Percentiles rank a stretch among this genome's conserved stretches.
Conservation (phyloP, 2,888 invertebrate species). For the Imbricaverruca yamaguchii region DNA sequence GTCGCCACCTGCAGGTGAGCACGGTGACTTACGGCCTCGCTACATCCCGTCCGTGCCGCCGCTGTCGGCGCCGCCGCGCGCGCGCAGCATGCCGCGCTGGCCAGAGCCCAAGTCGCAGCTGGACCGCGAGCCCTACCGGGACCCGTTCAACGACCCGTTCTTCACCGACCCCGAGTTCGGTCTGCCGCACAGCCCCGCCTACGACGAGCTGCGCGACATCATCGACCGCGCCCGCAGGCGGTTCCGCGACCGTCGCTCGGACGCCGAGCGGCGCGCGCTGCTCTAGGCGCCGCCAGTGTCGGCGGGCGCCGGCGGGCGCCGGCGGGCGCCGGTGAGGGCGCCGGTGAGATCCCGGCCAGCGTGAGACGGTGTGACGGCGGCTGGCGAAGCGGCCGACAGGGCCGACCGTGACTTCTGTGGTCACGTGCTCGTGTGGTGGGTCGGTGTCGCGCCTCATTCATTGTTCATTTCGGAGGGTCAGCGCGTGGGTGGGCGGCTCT, state of each 20-base stretch:
- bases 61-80: neutral
- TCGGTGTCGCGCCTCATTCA: neutral
- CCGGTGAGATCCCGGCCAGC: neutral
- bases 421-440: neutral
- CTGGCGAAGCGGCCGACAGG: neutral
- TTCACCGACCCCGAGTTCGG: neutral
- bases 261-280: conserved; percentile 8
- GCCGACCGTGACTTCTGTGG: neutral
- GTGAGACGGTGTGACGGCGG: neutral
- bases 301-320: neutral
- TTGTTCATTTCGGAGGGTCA: neutral
- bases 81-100: conserved; percentile 17
- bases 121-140: conserved; percentile 3
- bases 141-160: conserved; percentile 17
- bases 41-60: neutral
- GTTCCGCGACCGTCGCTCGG: conserved; percentile 5
- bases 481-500: too few relatives aligned
- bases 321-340: neutral
- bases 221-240: conserved; percentile 18
- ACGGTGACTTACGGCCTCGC: neutral
- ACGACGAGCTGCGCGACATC: conserved; percentile 18
- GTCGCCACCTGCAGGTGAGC: neutral
- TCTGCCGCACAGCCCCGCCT: conserved; percentile 14
- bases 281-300: neutral
- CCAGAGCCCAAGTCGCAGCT: neutral